phyloP scores from a whole-genome alignment of 1,140 invertebrate species.

The Drosophila bocqueti region DNA sequence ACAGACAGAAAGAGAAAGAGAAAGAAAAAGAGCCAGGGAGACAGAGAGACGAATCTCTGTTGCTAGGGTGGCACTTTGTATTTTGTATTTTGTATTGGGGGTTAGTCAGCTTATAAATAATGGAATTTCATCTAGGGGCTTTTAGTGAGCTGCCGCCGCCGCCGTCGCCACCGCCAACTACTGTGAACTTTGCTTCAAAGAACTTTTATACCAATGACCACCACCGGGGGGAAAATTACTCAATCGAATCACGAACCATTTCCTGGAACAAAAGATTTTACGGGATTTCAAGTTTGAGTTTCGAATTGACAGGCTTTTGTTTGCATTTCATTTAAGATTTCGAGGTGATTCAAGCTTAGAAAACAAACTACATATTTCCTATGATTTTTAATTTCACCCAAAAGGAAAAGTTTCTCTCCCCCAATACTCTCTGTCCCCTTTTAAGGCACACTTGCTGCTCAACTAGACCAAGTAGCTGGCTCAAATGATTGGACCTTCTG shows the following conservation, averaged over 20 bases:
- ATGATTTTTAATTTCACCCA: background rate
- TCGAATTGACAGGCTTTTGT: background rate
- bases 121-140: slow-evolving; percentile 31
- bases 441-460: background rate
- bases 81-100: slow-evolving; percentile 15
- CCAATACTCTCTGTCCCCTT: background rate
- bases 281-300: background rate
- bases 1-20: slow-evolving; percentile 1
- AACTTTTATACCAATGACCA: slow-evolving; percentile 11
- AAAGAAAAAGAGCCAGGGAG: background rate
- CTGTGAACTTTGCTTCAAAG: slow-evolving; percentile 24
- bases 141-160: background rate
- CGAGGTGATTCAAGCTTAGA: background rate
- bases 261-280: slow-evolving; percentile 15
- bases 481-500: slow-evolving; percentile 42
- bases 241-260: slow-evolving; percentile 21
- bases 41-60: slow-evolving; percentile 34
- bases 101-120: slow-evolving; percentile 54
- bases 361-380: background rate
- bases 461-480: slow-evolving; percentile 17
- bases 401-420: background rate
- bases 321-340: background rate
- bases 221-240: slow-evolving; percentile 21
- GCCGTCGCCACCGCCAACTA: background rate
- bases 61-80: slow-evolving; percentile 34